Percentiles rank a stretch among this genome's conserved stretches.
Evolutionary conservation across 2,797 vertebrate genomes (phyloP).

Genomic region (Miichthys miiuy): DNA sequence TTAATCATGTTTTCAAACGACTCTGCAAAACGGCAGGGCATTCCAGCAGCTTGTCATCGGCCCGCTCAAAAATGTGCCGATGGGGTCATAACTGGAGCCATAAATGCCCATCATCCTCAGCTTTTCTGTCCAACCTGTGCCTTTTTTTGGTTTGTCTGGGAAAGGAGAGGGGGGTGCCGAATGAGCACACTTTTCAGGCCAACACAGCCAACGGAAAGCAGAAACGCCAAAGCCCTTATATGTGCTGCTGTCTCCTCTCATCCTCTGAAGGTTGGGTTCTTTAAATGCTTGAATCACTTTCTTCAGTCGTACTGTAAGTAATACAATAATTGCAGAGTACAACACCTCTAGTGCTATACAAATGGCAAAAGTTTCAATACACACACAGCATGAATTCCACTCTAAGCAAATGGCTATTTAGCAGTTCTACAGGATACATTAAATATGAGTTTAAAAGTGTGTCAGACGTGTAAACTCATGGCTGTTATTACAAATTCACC

Average conservation of each 20-base stretch:
- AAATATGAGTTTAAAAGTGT: constrained; percentile 24
- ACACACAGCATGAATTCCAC: neutral
- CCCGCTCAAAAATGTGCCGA: constrained; percentile 75
- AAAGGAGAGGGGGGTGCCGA: constrained; percentile 23
- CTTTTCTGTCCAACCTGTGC: constrained; percentile 64
- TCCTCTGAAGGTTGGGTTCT: constrained; percentile 11
- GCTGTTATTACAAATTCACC: constrained; percentile 27
- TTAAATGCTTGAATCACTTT: constrained; percentile 21
- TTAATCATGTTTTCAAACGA: constrained; percentile 84
- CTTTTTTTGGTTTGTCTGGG: constrained; percentile 40
- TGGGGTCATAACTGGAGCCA: constrained; percentile 75
- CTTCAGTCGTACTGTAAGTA: constrained; percentile 8
- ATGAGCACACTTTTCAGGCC: constrained; percentile 31
- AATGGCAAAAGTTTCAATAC: constrained; percentile 21
- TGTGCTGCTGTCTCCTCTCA: constrained; percentile 5
- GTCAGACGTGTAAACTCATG: neutral
- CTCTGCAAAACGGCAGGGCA: constrained; percentile 65
- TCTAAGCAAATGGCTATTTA: neutral
- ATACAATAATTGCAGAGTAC: constrained; percentile 13
- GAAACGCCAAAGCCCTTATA: neutral
- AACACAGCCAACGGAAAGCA: constrained; percentile 17
- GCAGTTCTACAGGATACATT: neutral
- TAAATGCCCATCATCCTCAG: constrained; percentile 71
- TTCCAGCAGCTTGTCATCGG: constrained; percentile 79
- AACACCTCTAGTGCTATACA: constrained; percentile 2